Evolutionary conservation across 1,140 invertebrate species (phyloP), one percentile per base, ranked within the genome.

Genomic region (Brachionus rotundiformis): DNA sequence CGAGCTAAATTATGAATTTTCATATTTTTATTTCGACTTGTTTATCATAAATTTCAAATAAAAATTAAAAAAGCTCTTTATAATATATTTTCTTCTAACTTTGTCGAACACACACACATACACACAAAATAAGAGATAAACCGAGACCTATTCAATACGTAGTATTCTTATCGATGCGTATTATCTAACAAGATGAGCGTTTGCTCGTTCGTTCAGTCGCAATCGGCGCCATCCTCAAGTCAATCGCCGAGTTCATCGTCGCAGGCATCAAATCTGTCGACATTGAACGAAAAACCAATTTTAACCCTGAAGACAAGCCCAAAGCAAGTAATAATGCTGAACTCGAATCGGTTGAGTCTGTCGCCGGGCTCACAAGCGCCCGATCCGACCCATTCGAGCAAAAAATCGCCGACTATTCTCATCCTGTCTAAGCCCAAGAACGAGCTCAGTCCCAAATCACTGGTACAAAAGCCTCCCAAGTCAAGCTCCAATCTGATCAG

Each of bases 31-130:
- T 68, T 68, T 68, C 63, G 29, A 68, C 13, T 33, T 68, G 19
- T 68, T 68, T 68, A 68, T 31, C 63, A 68, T 68, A 68, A 68
- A 68, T 68, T 68, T 68, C 63, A 68, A 68, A 68, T 68, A 68
- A 33, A 65, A 68, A 63, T n/a, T 31, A 33, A 68, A 68, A 68
- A 33, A 68, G 63, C 63, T 68, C 29, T 68, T 68, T 68, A n/a
- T n/a, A 33, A 31, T 33, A 25, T 27, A 33, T 31, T 19, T 68
- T 68, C 31, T 68, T 68, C 31, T 33, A 49, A 49, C 16, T 49
- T 49, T 49, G 47, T 2, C 47, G 16, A 49, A 49, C 44, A 47
- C n/a, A 47, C n/a, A 49, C 16, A 49, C 47, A 49, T n/a, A 49
- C 47, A 49, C 16, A 16, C 47, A 49, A 11, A 49, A 19, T 16